phyloP scores from a whole-genome alignment of 2,888 invertebrate genomes.

The Poecilus cupreus region DNA sequence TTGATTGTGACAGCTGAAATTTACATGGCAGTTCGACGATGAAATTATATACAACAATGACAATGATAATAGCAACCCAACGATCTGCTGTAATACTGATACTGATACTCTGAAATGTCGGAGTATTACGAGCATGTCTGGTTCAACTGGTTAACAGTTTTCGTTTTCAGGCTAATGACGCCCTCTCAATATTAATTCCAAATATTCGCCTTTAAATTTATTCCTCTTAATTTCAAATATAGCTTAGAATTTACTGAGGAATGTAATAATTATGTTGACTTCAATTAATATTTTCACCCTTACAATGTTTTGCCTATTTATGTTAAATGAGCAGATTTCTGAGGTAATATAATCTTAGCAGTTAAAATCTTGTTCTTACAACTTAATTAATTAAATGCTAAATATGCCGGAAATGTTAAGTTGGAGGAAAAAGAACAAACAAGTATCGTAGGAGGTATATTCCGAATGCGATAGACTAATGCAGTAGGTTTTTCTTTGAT shows the following conservation, averaged over 20 bases:
- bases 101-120: constrained; percentile 3
- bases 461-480: constrained; percentile 7
- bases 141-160: background rate
- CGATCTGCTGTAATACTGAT: background rate
- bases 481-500: constrained; percentile 8
- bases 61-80: constrained; percentile 3
- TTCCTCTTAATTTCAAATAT: background rate
- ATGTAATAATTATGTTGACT: background rate
- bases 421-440: background rate
- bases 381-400: background rate
- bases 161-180: background rate
- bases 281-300: background rate
- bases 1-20: constrained; percentile 34
- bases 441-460: background rate
- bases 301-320: background rate
- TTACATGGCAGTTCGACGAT: constrained; percentile 34
- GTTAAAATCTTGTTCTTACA: background rate
- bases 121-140: background rate
- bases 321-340: background rate
- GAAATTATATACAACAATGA: constrained; percentile 42
- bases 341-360: background rate
- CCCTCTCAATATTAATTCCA: background rate
- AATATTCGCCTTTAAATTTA: background rate
- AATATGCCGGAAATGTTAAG: background rate
- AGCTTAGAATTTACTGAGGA: background rate